Percentiles rank a stretch among this genome's conserved stretches.
phyloP scores from a whole-genome alignment of 2,113 vertebrate genomes.

The Aspidoscelis tigris region DNA sequence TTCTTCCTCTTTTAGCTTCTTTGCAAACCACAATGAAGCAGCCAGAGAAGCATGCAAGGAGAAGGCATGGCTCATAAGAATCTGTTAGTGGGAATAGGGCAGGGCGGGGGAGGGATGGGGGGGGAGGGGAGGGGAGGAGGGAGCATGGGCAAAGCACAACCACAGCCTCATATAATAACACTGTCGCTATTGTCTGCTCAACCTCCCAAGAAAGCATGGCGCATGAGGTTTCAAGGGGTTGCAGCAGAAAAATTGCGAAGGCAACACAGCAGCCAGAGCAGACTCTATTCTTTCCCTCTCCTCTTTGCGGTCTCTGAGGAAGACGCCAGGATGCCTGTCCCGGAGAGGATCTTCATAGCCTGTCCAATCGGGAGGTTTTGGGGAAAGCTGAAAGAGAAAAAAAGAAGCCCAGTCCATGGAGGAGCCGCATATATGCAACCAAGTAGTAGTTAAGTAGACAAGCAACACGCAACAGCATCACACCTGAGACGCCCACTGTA shows the following conservation, averaged over 20 bases:
- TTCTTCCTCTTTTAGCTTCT: not conserved
- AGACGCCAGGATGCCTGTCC: not conserved
- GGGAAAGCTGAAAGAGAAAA: not conserved
- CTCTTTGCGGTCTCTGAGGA: not conserved
- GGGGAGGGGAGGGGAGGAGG: too few species aligned
- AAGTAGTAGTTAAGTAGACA: not conserved
- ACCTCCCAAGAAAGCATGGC: not conserved
- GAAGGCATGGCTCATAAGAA: not conserved
- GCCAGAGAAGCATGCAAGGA: not conserved
- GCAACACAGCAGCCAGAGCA: not conserved
- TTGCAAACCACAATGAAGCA: not conserved
- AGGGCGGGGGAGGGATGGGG: not conserved
- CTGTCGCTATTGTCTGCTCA: conserved; percentile 52
- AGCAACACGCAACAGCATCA: not conserved
- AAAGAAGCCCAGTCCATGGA: not conserved
- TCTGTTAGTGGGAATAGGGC: not conserved
- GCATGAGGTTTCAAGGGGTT: not conserved
- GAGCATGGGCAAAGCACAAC: not conserved
- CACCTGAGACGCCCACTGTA: not conserved
- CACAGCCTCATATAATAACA: not conserved
- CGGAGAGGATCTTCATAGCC: conserved; percentile 3
- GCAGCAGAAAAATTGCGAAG: conserved; percentile 16
- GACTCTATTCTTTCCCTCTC: not conserved
- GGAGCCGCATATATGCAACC: not conserved
- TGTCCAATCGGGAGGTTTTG: not conserved